Base-by-base conservation (phyloP, 1,140 invertebrate species). In the Cyclina sinensis region DNA sequence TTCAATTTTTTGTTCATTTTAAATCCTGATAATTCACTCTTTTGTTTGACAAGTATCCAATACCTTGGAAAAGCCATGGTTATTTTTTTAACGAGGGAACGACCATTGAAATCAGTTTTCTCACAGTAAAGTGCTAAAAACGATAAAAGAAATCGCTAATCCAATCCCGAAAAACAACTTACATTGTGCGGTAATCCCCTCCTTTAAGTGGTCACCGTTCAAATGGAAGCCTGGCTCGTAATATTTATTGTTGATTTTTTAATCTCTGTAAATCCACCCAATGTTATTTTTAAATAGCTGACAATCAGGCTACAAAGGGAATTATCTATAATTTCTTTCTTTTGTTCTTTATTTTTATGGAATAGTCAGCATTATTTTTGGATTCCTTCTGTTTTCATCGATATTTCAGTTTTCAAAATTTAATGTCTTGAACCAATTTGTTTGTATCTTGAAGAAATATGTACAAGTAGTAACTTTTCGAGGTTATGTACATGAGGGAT, bases 141-240 rank as follows among this genome's bases (percentile, higher is more conserved):
- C 48, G 4, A 37, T 51, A 54, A 51, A 51, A 16, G 39, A 78
- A 54, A 51, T 43, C 9, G n/a, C 27, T 78, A 78, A 78, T 78
- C 74, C 74, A 78, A 78, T 78, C 30, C 46, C 24, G 74, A 30
- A 78, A 70, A 78, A 78, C 30, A 78, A 78, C 74, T 78, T 54
- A 21, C 27, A 48, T 62, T 39, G 39, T 39, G 0, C 4, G 27
- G 3, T 54, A 78, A 78, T 78, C 43, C 46, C 21, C 16, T 21
- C n/a, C 48, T 78, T 39, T 35, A 78, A 78, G 74, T 78, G 74
- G 43, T 54, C 24, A 78, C 74, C 12, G 74, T 32, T 78, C 74
- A 18, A 0, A 11, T 12, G 4, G 32, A 70, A 70, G 32, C 65
- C 65, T 2, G 14, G 5, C 1, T 3, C 21, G 18, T 70, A 70